Evolutionary conservation across 2,113 vertebrate species (phyloP).

Genomic region (human (Homo sapiens)): DNA sequence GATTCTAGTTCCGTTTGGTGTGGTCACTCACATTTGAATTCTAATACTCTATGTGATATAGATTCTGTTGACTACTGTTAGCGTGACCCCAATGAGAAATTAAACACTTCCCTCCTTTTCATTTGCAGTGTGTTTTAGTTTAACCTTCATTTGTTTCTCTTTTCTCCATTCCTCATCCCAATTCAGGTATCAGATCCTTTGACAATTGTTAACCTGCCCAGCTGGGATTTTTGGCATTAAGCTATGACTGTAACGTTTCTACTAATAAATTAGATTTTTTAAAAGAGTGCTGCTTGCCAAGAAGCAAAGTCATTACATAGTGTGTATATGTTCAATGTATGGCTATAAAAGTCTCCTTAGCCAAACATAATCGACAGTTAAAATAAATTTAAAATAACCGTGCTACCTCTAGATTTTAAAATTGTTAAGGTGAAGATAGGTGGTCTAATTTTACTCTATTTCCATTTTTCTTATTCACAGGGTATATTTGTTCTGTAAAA

Average conservation of each 20-base stretch:
- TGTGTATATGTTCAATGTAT: constrained; percentile 50
- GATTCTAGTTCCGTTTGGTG: not conserved
- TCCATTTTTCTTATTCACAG: constrained; percentile 1
- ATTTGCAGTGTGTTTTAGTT: not conserved
- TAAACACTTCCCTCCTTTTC: not conserved
- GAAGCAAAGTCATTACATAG: constrained; percentile 54
- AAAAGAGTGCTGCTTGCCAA: constrained; percentile 47
- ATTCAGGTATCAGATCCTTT: constrained; percentile 32
- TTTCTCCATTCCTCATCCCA: not conserved
- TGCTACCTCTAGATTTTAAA: constrained; percentile 56
- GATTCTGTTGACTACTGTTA: not conserved
- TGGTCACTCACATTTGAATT: not conserved
- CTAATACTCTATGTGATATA: not conserved
- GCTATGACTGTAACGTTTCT: constrained; percentile 29
- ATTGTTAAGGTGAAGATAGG: constrained; percentile 24
- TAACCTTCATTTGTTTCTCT: not conserved
- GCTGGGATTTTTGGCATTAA: constrained; percentile 50
- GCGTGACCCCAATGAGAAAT: not conserved
- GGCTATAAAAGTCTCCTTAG: constrained; percentile 64
- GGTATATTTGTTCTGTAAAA: not conserved
- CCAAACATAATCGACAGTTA: constrained; percentile 71
- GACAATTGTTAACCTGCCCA: constrained; percentile 1
- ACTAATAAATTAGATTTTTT: constrained; percentile 66
- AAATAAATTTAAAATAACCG: constrained; percentile 67
- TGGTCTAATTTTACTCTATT: constrained; percentile 27